Conservation (phyloP, 1,140 invertebrate species). For the Manduca sexta region DNA sequence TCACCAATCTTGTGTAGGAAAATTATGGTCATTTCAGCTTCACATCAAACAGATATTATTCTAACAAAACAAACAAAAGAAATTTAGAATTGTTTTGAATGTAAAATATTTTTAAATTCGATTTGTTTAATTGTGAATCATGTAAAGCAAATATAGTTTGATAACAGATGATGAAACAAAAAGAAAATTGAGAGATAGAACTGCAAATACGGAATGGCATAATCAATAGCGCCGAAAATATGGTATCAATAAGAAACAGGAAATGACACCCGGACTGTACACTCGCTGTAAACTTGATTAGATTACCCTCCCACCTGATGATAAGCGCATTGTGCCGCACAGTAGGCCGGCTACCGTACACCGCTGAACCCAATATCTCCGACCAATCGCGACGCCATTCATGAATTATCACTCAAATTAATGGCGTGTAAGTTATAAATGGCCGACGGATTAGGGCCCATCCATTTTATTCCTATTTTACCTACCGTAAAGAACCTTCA, state of each 20-base stretch:
- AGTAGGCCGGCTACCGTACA: slow-evolving; percentile 36
- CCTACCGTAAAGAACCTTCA: slow-evolving; percentile 69
- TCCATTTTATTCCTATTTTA: slow-evolving; percentile 71
- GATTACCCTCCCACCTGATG: slow-evolving; percentile 21
- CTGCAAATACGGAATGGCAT: no score
- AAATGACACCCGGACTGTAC: slow-evolving; percentile 6
- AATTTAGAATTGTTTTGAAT: not conserved
- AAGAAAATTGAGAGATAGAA: no score
- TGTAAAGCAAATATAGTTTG: no score
- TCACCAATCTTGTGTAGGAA: no score
- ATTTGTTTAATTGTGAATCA: no score
- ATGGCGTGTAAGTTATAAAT: slow-evolving; percentile 72
- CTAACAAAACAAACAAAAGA: not conserved
- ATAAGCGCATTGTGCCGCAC: slow-evolving; percentile 37
- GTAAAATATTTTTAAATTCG: no score
- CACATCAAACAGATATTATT: no score
- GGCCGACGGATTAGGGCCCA: slow-evolving; percentile 62
- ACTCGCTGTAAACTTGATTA: slow-evolving; percentile 22
- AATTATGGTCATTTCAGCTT: no score
- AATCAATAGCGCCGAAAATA: no score
- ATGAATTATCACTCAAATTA: slow-evolving; percentile 70
- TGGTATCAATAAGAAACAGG: slow-evolving; percentile 2
- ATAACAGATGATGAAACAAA: no score
- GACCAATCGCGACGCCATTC: slow-evolving; percentile 52
- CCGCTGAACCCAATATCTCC: slow-evolving; percentile 39